These are phyloP conservation scores for Oceanites oceanicus DNA, from an alignment of 2,113 vertebrate species.

Conservation along the genomic window DNA sequence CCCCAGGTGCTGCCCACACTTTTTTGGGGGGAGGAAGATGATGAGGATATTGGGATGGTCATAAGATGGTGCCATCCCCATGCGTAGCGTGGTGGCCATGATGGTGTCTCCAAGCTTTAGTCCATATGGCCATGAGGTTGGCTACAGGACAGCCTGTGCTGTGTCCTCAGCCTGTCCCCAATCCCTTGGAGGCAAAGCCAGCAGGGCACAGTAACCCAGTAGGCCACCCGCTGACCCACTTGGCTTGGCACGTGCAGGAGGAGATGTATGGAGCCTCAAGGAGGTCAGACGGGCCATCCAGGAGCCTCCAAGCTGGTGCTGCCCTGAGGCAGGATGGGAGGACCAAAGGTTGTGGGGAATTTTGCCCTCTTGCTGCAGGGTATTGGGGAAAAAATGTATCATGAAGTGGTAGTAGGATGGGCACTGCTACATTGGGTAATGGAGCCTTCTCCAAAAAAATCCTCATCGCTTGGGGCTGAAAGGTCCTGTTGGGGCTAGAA, in stretches of 20 bases:
- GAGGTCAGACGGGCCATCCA: not conserved
- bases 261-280: not conserved
- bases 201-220: not conserved
- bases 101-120: not conserved
- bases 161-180: no score
- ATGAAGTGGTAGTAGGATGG: not conserved
- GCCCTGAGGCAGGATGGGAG: not conserved
- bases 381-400: not conserved
- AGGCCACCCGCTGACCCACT: not conserved
- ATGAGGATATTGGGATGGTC: not conserved
- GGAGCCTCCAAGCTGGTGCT: not conserved
- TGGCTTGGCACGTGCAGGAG: not conserved
- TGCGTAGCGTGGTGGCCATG: rapidly evolving
- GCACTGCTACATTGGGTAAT: rapidly evolving
- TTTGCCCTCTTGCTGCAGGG: not conserved
- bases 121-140: not conserved
- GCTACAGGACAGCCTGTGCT: not conserved
- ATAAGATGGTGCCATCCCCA: no score
- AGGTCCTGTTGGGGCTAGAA: not conserved
- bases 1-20: not conserved
- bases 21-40: not conserved
- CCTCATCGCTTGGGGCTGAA: not conserved
- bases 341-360: not conserved
- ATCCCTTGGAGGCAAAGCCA: rapidly evolving
- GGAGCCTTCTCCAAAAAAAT: not conserved